Evolutionary conservation across 2,113 vertebrate genomes (phyloP).

Genomic region (Cariama cristata): DNA sequence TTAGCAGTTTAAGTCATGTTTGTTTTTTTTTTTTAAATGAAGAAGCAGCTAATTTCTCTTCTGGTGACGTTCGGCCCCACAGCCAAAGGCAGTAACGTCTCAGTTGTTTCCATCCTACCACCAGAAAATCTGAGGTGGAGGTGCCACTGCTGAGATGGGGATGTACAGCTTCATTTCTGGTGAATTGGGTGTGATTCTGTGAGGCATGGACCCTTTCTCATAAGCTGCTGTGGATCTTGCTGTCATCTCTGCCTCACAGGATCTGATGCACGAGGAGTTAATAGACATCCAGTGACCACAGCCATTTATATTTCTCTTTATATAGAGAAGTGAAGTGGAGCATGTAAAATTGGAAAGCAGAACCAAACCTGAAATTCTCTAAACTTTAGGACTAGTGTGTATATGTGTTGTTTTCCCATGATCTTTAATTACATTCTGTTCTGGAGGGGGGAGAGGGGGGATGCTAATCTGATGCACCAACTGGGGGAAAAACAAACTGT

Average conservation of each 20-base stretch:
- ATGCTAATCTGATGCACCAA: conserved; percentile 52
- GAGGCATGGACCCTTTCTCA: background rate
- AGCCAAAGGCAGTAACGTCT: background rate
- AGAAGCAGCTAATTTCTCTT: background rate
- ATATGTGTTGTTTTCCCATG: conserved; percentile 43
- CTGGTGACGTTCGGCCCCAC: background rate
- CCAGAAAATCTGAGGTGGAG: background rate
- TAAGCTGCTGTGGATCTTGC: background rate
- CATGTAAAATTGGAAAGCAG: conserved; percentile 32
- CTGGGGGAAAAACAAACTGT: conserved; percentile 22
- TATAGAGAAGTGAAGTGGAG: conserved; percentile 1
- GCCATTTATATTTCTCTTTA: conserved; percentile 11
- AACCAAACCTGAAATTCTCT: conserved; percentile 41
- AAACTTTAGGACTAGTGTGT: conserved; percentile 16
- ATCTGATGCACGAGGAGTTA: conserved; percentile 8
- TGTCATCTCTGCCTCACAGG: background rate
- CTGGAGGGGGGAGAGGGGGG: background rate
- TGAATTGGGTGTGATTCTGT: background rate
- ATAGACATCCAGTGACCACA: conserved; percentile 21
- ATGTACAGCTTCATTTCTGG: background rate
- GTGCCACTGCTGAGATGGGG: background rate
- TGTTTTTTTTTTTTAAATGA: background rate
- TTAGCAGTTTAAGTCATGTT: background rate
- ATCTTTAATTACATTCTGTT: conserved; percentile 66
- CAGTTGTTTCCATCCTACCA: background rate